Conservation (phyloP, 2,797 vertebrate genomes). For the Darevskia nairensis region DNA sequence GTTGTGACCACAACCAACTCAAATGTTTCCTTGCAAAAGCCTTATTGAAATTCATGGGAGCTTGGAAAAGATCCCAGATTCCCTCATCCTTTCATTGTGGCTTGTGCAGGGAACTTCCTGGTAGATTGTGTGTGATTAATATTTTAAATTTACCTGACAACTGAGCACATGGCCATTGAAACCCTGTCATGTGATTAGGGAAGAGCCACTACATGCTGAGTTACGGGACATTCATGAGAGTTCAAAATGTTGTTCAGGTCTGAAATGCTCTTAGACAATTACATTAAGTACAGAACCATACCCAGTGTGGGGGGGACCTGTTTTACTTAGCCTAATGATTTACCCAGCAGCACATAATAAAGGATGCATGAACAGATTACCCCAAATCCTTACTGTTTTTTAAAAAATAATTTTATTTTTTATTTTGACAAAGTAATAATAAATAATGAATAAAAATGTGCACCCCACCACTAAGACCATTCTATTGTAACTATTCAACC, state of each 20-base stretch:
- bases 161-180: background rate
- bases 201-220: background rate
- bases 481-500: no score
- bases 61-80: background rate
- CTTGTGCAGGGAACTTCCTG: background rate
- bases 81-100: background rate
- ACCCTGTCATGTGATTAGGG: background rate
- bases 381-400: background rate
- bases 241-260: background rate
- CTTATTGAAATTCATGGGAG: background rate
- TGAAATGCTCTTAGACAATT: background rate
- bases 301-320: no score
- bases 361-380: background rate
- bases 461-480: no score
- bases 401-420: no score
- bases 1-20: background rate
- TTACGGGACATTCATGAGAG: background rate
- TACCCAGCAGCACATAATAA: no score
- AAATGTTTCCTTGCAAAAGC: background rate
- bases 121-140: background rate
- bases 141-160: background rate
- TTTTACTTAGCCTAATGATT: background rate
- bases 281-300: background rate
- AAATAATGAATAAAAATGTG: no score
- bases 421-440: no score